These are phyloP conservation scores for Monodelphis domestica DNA, from an alignment of 2,797 vertebrate species.

Conservation along the genomic window DNA sequence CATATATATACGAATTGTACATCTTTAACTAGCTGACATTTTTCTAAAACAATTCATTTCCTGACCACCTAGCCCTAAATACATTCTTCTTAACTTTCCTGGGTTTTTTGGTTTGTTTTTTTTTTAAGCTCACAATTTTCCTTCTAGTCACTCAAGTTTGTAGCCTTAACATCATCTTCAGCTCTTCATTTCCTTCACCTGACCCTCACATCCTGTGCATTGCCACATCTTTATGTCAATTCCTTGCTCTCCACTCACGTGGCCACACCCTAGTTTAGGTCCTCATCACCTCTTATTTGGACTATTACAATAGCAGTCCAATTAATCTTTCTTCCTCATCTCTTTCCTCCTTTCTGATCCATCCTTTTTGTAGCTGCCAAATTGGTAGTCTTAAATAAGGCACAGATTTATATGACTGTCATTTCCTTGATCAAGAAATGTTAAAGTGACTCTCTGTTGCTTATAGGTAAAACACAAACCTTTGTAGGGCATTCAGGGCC, in stretches of 20 bases:
- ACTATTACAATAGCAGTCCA: background rate
- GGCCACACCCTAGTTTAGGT: background rate
- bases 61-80: background rate
- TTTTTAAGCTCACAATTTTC: background rate
- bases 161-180: background rate
- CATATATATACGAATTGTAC: background rate
- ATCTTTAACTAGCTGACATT: background rate
- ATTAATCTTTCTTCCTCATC: background rate
- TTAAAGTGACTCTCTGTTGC: background rate
- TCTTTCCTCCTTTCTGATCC: too few species aligned
- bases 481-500: background rate
- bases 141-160: background rate
- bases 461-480: background rate
- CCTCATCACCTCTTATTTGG: background rate
- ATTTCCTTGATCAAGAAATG: background rate
- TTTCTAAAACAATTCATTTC: background rate
- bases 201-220: background rate
- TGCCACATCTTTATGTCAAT: background rate
- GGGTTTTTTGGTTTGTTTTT: background rate
- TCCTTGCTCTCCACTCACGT: background rate
- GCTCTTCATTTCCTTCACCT: too few species aligned
- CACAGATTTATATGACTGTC: background rate
- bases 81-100: background rate
- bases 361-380: background rate
- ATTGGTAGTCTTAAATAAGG: background rate